A percentile compares a stretch with the other conserved stretches of the same genome.
Evolutionary conservation across 1,140 invertebrate species (phyloP).

Genomic region (Pissodes strobi): DNA sequence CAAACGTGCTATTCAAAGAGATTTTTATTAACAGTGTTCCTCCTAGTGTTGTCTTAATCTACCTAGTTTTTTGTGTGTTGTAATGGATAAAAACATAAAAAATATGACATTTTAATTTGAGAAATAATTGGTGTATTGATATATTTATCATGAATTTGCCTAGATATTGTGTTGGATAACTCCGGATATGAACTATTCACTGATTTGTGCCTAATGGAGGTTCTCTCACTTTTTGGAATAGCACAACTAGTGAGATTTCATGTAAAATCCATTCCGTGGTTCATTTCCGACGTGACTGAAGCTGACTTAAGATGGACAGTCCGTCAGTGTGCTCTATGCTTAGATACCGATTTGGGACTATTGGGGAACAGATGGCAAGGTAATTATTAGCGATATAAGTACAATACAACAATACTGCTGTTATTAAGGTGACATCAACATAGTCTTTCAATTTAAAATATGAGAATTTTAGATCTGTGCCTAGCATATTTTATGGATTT

Average conservation of each 20-base stretch:
- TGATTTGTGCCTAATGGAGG: constrained; percentile 87
- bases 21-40: too few species aligned
- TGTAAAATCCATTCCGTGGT: constrained; percentile 94
- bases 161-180: constrained; percentile 91
- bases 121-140: too few species aligned
- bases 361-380: constrained; percentile 63
- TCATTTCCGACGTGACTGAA: constrained; percentile 86
- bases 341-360: constrained; percentile 47
- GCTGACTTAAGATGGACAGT: constrained; percentile 78
- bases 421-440: too few species aligned
- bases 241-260: constrained; percentile 72
- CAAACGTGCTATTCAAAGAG: too few species aligned
- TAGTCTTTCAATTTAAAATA: too few species aligned
- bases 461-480: too few species aligned
- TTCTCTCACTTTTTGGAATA: constrained; percentile 58
- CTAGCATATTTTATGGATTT: too few species aligned
- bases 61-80: too few species aligned
- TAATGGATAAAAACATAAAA: neutral
- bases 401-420: too few species aligned
- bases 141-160: too few species aligned
- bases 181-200: constrained; percentile 91
- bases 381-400: too few species aligned
- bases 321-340: constrained; percentile 55
- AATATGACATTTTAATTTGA: constrained; percentile 43
- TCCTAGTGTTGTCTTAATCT: too few species aligned